Evolutionary conservation across 1,140 invertebrate genomes (phyloP).

Genomic region (Mizuhopecten yessoensis): DNA sequence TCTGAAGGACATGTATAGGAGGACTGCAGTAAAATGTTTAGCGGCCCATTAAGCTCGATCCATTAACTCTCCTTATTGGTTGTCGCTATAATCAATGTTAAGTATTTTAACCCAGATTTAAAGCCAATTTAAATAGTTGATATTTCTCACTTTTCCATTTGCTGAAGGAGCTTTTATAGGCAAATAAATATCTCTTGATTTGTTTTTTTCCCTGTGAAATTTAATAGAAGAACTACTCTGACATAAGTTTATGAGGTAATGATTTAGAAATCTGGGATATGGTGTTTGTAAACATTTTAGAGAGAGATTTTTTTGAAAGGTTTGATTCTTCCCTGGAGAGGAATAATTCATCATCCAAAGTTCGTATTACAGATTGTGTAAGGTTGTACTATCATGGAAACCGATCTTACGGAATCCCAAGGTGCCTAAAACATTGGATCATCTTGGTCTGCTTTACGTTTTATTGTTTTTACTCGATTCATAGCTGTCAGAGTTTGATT

Average conservation of each 20-base stretch:
- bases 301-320: not conserved
- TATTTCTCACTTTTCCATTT: not conserved
- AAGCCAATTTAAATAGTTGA: not conserved
- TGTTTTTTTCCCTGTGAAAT: not conserved
- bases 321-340: not conserved
- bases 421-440: not conserved
- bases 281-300: not conserved
- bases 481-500: not conserved
- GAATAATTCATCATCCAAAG: not conserved
- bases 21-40: not conserved
- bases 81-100: not conserved
- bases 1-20: too few relatives aligned
- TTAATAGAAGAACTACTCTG: constrained; percentile 7
- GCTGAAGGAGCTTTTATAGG: not conserved
- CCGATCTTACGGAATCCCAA: not conserved
- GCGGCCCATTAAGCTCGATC: not conserved
- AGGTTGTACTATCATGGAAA: not conserved
- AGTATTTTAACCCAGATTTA: constrained; percentile 14
- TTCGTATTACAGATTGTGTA: constrained; percentile 7
- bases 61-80: not conserved
- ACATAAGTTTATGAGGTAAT: not conserved
- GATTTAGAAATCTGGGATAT: not conserved
- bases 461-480: constrained; percentile 28
- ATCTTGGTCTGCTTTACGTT: not conserved
- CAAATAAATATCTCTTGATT: not conserved